These are phyloP conservation scores for Cepphus grylle DNA, from an alignment of 2,113 vertebrate genomes.

Conservation along the genomic window DNA sequence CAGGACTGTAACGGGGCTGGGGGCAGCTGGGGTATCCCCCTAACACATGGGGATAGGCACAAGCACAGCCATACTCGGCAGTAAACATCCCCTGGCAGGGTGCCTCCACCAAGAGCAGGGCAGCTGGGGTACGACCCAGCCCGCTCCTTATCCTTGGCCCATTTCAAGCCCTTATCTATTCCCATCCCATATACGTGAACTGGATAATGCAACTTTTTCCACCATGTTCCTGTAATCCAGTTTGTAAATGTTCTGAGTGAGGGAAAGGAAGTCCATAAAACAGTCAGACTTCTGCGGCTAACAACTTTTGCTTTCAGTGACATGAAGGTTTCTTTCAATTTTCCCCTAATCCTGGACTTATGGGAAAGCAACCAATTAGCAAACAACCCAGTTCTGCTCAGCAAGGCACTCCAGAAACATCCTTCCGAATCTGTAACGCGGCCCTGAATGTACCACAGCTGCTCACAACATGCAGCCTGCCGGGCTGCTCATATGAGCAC, in stretches of 20 bases:
- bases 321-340: not conserved
- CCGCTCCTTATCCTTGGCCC: not conserved
- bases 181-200: not conserved
- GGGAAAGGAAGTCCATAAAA: not conserved
- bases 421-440: accelerated
- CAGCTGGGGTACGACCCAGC: not conserved
- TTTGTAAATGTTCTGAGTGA: not conserved
- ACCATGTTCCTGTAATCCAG: not conserved
- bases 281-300: not conserved
- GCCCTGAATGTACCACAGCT: conserved; percentile 1
- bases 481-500: not conserved
- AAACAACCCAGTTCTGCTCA: not conserved
- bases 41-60: not conserved
- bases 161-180: not conserved
- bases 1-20: not conserved
- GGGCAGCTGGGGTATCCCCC: not conserved
- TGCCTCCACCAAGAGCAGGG: not conserved
- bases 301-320: not conserved
- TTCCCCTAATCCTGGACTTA: not conserved
- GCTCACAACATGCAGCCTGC: not conserved
- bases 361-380: not conserved
- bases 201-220: not conserved
- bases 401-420: not conserved
- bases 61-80: not conserved
- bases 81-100: not conserved